These are phyloP conservation scores for Adelges cooleyi DNA, from an alignment of 1,140 invertebrate species.

Conservation along the genomic window DNA sequence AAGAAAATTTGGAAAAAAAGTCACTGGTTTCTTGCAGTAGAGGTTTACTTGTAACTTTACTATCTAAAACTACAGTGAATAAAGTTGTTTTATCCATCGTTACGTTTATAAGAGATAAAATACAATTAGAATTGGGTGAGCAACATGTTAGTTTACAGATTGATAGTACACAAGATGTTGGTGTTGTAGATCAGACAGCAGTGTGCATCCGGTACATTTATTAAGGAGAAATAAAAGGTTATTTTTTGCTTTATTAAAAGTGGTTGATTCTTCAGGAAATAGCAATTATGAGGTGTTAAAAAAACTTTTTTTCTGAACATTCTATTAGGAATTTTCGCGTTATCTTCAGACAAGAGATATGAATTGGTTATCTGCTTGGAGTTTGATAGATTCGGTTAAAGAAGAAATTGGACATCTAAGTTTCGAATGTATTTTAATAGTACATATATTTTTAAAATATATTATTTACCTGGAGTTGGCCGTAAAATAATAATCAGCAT, in stretches of 20 bases:
- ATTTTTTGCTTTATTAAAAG: neutral
- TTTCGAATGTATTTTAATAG: neutral
- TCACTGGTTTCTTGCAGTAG: neutral
- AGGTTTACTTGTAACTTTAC: neutral
- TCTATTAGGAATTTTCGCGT: neutral
- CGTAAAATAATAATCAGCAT: too few relatives aligned
- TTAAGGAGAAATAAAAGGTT: neutral
- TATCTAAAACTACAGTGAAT: neutral
- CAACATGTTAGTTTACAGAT: neutral
- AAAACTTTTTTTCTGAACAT: slow-evolving; percentile 5
- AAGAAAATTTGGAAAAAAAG: neutral
- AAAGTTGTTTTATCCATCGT: neutral
- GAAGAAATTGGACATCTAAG: neutral
- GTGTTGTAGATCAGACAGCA: slow-evolving; percentile 1
- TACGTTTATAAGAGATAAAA: neutral
- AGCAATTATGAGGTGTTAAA: neutral
- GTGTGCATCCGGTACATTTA: neutral
- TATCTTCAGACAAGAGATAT: slow-evolving; percentile 4
- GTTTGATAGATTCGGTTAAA: slow-evolving; percentile 7
- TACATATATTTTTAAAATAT: too few relatives aligned
- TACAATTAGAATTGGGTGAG: neutral
- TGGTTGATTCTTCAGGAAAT: neutral
- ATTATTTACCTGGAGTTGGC: too few relatives aligned
- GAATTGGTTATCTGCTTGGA: neutral
- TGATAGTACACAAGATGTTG: slow-evolving; percentile 9